Evolutionary conservation across 2,888 invertebrate species (phyloP).

Genomic region (Griposia aprilina): DNA sequence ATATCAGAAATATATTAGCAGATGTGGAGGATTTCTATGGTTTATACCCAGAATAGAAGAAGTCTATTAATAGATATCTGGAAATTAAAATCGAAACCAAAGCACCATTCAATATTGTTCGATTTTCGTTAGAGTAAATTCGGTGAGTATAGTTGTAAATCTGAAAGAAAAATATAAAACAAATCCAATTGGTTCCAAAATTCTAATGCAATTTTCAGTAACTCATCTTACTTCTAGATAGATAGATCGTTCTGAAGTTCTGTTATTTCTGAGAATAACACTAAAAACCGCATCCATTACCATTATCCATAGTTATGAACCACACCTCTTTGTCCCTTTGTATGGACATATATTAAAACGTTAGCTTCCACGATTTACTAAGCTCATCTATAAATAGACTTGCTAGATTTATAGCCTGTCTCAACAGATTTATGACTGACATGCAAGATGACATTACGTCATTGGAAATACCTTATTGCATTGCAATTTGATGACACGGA

Average conservation of each 20-base stretch:
- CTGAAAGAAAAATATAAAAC: not conserved
- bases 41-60: not conserved
- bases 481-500: slow-evolving; percentile 32
- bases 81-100: not conserved
- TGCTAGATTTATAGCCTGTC: slow-evolving; percentile 42
- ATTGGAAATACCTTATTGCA: slow-evolving; percentile 33
- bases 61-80: not conserved
- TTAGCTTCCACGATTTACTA: slow-evolving; percentile 14
- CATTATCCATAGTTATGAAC: not conserved
- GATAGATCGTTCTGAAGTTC: not conserved
- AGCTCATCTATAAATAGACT: slow-evolving; percentile 32
- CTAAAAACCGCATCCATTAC: not conserved
- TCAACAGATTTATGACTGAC: slow-evolving; percentile 36
- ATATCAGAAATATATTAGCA: not conserved
- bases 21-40: not conserved
- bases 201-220: not conserved
- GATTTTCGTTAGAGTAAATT: not conserved
- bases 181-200: not conserved
- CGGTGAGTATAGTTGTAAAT: not conserved
- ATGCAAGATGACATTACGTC: slow-evolving; percentile 27
- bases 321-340: not conserved
- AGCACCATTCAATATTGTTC: not conserved
- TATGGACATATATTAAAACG: slow-evolving; percentile 12
- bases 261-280: not conserved
- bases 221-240: not conserved